A percentile compares a stretch with the other conserved stretches of the same genome.
Evolutionary conservation across 2,113 vertebrate species (phyloP).

Genomic region (Lathamus discolor): DNA sequence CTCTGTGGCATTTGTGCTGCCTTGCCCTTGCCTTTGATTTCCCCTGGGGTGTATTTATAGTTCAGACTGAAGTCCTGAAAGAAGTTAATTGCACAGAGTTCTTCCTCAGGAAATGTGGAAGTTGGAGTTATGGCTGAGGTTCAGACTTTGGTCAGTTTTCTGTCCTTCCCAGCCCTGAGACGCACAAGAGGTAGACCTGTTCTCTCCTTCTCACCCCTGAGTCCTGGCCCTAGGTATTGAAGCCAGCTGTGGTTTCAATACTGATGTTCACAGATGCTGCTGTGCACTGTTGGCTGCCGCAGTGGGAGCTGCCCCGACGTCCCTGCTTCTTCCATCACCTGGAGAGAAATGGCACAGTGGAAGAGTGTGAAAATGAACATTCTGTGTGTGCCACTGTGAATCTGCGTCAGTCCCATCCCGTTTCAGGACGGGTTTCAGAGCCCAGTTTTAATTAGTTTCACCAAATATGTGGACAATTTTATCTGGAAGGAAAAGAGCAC

Average conservation of each 20-base stretch:
- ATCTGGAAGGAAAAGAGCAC: neutral
- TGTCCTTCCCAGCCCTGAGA: neutral
- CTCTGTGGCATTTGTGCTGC: neutral
- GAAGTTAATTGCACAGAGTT: neutral
- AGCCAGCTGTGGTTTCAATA: neutral
- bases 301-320: neutral
- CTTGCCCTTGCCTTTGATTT: neutral
- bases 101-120: neutral
- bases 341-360: no score
- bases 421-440: neutral
- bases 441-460: neutral
- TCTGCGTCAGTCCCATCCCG: neutral
- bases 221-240: neutral
- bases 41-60: neutral
- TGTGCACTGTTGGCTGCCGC: neutral
- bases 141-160: neutral
- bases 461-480: neutral
- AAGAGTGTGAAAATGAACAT: neutral
- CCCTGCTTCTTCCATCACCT: neutral
- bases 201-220: neutral
- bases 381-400: rapidly evolving
- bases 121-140: neutral
- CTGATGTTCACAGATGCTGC: neutral
- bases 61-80: neutral
- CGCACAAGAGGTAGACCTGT: neutral